These are phyloP conservation scores for Cheilosia vulpina DNA, from an alignment of 2,888 invertebrate genomes.

Conservation along the genomic window DNA sequence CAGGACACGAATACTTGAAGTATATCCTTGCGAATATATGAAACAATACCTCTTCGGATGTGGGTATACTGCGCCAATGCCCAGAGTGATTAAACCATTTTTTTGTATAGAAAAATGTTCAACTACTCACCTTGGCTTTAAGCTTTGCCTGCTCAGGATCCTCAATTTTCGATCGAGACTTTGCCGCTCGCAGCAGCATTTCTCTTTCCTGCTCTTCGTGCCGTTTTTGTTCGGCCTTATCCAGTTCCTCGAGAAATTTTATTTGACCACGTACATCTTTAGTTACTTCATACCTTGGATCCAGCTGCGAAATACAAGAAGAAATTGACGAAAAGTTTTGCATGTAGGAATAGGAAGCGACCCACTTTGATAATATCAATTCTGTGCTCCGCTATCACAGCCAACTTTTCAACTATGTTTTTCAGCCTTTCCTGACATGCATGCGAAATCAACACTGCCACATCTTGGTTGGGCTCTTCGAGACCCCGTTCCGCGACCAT, in stretches of 20 bases:
- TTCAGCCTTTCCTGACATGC: constrained; percentile 97
- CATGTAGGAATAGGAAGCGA: background rate
- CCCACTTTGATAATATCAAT: constrained; percentile 94
- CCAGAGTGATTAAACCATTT: too few relatives aligned
- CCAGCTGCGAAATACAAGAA: constrained; percentile 85
- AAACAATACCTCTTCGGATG: too few relatives aligned
- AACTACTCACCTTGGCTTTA: constrained; percentile 91
- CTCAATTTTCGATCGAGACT: constrained; percentile 97
- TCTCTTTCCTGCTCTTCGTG: constrained; percentile 98
- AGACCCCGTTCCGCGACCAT: constrained; percentile 90
- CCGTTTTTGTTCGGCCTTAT: constrained; percentile 95
- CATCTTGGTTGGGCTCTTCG: constrained; percentile 92
- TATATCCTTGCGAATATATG: too few relatives aligned
- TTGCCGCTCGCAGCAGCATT: constrained; percentile 95
- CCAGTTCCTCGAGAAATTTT: constrained; percentile 98
- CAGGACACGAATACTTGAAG: too few relatives aligned
- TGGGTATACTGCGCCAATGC: too few relatives aligned
- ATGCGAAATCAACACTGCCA: constrained; percentile 95
- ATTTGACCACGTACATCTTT: constrained; percentile 96
- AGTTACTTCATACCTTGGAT: constrained; percentile 94
- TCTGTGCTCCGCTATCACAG: constrained; percentile 96
- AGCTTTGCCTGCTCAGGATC: constrained; percentile 99
- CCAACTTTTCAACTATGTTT: constrained; percentile 94
- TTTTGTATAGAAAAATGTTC: too few relatives aligned
- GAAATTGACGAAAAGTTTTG: background rate